Base-by-base conservation (phyloP, 2,797 vertebrate species). In the Xiphorhynchus erythropygius region DNA sequence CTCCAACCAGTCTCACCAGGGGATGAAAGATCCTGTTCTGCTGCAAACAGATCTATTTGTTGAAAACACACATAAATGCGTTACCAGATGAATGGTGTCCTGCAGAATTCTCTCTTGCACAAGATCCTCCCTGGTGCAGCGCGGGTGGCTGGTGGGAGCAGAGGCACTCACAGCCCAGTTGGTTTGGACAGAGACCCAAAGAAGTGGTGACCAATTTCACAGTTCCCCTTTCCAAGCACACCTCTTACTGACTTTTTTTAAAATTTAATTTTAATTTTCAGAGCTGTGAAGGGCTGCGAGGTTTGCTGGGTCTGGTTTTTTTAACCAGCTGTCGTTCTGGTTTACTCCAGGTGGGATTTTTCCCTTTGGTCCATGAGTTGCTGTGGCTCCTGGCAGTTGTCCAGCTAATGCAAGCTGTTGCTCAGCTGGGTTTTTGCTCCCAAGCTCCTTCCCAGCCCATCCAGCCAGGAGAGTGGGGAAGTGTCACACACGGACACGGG, bases 261-360 rank as follows among this genome's bases (percentile, higher is more conserved):
- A 64, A 60, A 7, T 13, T 14, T 39, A 3, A 23, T 41, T 24
- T 53, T 44, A 4, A 8, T 85, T 80, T 86, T 50, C 35, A 23
- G 60, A 79, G 37, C 24, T 2, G 1, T 2, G 10, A 67, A 64
- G 28, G 11, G 18, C 79, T 62, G 28, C 3, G 2, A 15, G 10
- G 0, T 60, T 78, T 68, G 3, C n/a, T 82, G 0, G 1, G 30
- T 13, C 33, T 42, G 1, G 1, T 24, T 32, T n/a, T 42, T 8
- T 49, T 2, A 46, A 18, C 21, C 8, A 52, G 5, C 21, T 17
- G 10, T 68, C 15, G 18, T 50, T 50, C 33, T 71, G 49, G 27
- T 37, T 73, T 75, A 11, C 3, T 79, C 23, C 70, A 52, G 74
- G 62, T 71, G 63, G 32, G 78, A 42, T 75, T 86, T 87, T 63